Conservation (phyloP, 2,888 invertebrate species). For the Apantesis nais region DNA sequence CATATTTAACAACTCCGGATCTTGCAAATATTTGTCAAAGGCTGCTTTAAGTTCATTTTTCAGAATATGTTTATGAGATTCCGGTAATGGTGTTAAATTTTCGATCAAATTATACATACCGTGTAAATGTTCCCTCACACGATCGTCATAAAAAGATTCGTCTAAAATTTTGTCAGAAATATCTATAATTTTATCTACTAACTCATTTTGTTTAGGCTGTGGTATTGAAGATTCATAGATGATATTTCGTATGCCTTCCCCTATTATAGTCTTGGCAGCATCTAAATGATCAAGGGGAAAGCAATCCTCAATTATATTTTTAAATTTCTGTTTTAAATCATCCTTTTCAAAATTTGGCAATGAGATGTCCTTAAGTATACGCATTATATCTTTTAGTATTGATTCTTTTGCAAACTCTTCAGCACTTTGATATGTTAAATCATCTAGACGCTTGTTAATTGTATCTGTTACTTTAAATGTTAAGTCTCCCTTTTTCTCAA, state of each 20-base stretch:
- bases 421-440: slow-evolving; percentile 3
- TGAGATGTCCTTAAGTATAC: not conserved
- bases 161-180: slow-evolving; percentile 17
- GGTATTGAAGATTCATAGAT: slow-evolving; percentile 9
- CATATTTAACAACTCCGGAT: slow-evolving; percentile 8
- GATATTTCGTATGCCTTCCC: slow-evolving; percentile 3
- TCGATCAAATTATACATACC: slow-evolving; percentile 20
- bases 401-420: slow-evolving; percentile 16
- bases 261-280: not conserved
- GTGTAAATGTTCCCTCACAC: slow-evolving; percentile 2
- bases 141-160: slow-evolving; percentile 12
- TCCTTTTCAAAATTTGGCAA: slow-evolving; percentile 4
- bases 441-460: slow-evolving; percentile 8
- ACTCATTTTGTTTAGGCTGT: slow-evolving; percentile 3
- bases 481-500: slow-evolving; percentile 3
- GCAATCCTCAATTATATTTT: slow-evolving; percentile 3
- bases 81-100: slow-evolving; percentile 14
- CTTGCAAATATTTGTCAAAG: slow-evolving; percentile 13
- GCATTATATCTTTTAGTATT: slow-evolving; percentile 9
- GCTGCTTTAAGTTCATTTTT: slow-evolving; percentile 11
- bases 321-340: slow-evolving; percentile 5
- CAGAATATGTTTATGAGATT: slow-evolving; percentile 19
- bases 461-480: not conserved
- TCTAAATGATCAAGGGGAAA: slow-evolving; percentile 6
- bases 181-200: not conserved